phyloP scores from a whole-genome alignment of 2,113 vertebrate genomes.

The Silurus meridionalis region DNA sequence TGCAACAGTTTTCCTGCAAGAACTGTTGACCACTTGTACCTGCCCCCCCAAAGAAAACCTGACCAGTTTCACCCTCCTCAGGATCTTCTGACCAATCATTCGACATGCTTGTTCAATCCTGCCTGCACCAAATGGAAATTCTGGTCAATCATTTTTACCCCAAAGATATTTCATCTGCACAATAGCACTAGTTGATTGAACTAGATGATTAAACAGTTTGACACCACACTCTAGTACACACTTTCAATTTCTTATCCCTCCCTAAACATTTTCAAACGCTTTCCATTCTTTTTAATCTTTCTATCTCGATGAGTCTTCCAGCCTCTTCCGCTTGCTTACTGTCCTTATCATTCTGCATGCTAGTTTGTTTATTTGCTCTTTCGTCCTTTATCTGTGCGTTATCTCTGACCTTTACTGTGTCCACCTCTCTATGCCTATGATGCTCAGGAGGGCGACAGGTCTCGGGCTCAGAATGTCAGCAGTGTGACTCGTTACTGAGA shows the following conservation, averaged over 20 bases:
- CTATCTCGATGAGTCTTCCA: background rate
- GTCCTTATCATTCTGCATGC: background rate
- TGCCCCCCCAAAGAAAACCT: rapidly evolving
- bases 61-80: background rate
- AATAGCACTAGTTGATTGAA: too few relatives aligned
- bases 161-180: background rate
- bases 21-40: background rate
- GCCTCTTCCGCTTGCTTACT: background rate
- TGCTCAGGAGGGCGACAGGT: constrained; percentile 10
- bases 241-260: background rate
- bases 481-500: background rate
- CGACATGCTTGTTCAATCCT: background rate
- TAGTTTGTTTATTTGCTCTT: constrained; percentile 36
- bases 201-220: background rate
- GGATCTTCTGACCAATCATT: background rate
- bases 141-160: background rate
- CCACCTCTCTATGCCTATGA: background rate
- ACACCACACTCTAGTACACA: background rate
- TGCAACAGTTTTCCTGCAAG: background rate
- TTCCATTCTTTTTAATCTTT: background rate
- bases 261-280: background rate
- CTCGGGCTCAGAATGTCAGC: constrained; percentile 26
- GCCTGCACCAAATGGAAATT: background rate
- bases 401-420: constrained; percentile 34
- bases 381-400: constrained; percentile 22